phyloP scores from a whole-genome alignment of 2,888 invertebrate genomes.

The Strigamia transsilvanica region DNA sequence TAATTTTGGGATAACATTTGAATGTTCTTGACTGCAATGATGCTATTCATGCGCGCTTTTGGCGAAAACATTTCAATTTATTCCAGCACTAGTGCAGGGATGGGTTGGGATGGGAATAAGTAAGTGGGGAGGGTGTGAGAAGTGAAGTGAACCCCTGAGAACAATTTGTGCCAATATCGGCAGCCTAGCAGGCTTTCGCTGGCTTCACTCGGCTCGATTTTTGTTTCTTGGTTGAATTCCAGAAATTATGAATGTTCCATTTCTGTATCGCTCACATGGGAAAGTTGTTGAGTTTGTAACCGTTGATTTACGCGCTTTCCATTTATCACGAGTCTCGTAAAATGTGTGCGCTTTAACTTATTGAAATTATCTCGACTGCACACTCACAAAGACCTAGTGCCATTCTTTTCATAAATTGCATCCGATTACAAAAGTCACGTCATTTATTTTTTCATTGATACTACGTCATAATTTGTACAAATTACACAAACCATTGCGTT shows the following conservation, averaged over 20 bases:
- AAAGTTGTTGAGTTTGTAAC: slow-evolving; percentile 48
- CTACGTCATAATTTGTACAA: not conserved
- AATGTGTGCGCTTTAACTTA: slow-evolving; percentile 33
- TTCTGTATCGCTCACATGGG: slow-evolving; percentile 44
- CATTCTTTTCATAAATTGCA: slow-evolving; percentile 19
- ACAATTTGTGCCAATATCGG: slow-evolving; percentile 49
- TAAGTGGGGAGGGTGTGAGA: slow-evolving; percentile 36
- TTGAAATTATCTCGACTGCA: slow-evolving; percentile 44
- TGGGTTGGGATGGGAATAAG: not conserved
- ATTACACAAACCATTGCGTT: not conserved
- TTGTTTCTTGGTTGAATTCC: slow-evolving; percentile 49
- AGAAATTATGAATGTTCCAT: slow-evolving; percentile 45
- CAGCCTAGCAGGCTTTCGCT: slow-evolving; percentile 19
- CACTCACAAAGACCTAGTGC: slow-evolving; percentile 12
- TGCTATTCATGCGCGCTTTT: slow-evolving; percentile 34
- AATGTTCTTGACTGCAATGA: not conserved
- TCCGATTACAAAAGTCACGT: not conserved
- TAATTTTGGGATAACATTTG: slow-evolving; percentile 19
- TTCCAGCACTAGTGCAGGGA: slow-evolving; percentile 18
- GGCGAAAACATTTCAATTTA: slow-evolving; percentile 49
- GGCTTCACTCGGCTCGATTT: slow-evolving; percentile 28
- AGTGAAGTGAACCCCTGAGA: slow-evolving; percentile 46
- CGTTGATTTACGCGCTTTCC: slow-evolving; percentile 29
- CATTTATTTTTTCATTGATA: slow-evolving; percentile 8
- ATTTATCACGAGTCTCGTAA: slow-evolving; percentile 47